Percentiles rank a stretch among this genome's conserved stretches.
Evolutionary conservation across 2,888 invertebrate species (phyloP).

Genomic region (Protophormia terraenovae): DNA sequence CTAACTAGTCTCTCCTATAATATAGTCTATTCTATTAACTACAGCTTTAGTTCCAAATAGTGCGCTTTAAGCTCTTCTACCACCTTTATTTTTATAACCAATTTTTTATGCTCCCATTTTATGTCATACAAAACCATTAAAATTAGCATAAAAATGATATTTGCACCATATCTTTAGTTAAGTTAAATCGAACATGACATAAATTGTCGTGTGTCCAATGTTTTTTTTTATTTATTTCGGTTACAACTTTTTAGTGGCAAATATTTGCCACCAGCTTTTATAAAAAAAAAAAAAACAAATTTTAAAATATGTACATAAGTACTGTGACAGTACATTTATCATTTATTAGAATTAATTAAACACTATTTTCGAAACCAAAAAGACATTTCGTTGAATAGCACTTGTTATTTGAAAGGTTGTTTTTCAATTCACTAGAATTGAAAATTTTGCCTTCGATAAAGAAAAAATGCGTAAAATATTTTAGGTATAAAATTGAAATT

Average conservation of each 20-base stretch:
- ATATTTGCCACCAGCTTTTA: constrained; percentile 41
- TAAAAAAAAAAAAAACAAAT: too few species aligned
- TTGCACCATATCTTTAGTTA: background rate
- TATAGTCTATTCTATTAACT: too few species aligned
- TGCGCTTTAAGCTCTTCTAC: background rate
- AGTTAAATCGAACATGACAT: constrained; percentile 53
- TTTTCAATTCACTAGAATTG: constrained; percentile 1
- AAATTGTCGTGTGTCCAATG: constrained; percentile 25
- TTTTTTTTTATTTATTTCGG: background rate
- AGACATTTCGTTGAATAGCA: background rate
- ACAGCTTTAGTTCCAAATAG: background rate
- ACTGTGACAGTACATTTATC: constrained; percentile 48
- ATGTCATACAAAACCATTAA: constrained; percentile 29
- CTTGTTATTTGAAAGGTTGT: constrained; percentile 48
- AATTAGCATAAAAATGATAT: constrained; percentile 44
- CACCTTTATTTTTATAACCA: background rate
- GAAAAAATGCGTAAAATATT: constrained; percentile 18
- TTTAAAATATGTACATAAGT: background rate
- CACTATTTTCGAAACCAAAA: background rate
- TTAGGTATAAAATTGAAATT: constrained; percentile 3
- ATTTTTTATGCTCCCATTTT: background rate
- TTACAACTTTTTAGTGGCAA: background rate
- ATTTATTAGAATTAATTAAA: constrained; percentile 63
- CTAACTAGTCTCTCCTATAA: too few species aligned
- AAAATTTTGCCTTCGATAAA: constrained; percentile 34